Conservation (phyloP, 1,140 invertebrate species). For the Diorhabda elongata region DNA sequence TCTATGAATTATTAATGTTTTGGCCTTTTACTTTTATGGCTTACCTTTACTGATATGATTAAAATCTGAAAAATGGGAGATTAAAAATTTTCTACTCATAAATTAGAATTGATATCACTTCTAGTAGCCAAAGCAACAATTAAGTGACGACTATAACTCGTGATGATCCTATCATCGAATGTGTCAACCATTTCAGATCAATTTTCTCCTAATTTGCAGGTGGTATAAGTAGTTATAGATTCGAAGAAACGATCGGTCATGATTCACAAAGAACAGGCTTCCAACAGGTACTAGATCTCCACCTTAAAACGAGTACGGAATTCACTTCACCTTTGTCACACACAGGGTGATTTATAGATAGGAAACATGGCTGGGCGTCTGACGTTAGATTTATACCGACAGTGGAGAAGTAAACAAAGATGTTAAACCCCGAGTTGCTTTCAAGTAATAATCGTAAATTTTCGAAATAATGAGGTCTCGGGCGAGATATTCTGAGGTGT, state of each 20-base stretch:
- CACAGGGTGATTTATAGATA: constrained; percentile 20
- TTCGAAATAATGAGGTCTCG: constrained; percentile 18
- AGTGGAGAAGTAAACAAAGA: constrained; percentile 20
- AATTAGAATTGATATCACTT: too few species aligned
- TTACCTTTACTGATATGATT: too few species aligned
- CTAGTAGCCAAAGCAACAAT: too few species aligned
- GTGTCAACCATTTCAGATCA: neutral
- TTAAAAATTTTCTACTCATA: too few species aligned
- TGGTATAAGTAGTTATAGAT: constrained; percentile 16
- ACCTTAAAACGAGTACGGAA: constrained; percentile 21
- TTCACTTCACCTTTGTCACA: constrained; percentile 10
- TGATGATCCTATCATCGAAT: neutral
- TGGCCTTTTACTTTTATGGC: too few species aligned
- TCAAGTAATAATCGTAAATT: constrained; percentile 22
- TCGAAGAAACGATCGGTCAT: constrained; percentile 15
- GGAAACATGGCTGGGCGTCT: constrained; percentile 15
- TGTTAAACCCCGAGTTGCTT: constrained; percentile 14
- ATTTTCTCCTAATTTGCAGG: constrained; percentile 17
- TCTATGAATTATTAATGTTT: too few species aligned
- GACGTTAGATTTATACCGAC: constrained; percentile 19
- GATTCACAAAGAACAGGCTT: constrained; percentile 5
- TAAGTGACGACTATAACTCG: too few species aligned
- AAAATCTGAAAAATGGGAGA: too few species aligned
- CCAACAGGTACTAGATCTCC: constrained; percentile 15
- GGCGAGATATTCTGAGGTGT: neutral